Base-by-base conservation (phyloP, 2,113 vertebrate genomes). In the Merops nubicus region DNA sequence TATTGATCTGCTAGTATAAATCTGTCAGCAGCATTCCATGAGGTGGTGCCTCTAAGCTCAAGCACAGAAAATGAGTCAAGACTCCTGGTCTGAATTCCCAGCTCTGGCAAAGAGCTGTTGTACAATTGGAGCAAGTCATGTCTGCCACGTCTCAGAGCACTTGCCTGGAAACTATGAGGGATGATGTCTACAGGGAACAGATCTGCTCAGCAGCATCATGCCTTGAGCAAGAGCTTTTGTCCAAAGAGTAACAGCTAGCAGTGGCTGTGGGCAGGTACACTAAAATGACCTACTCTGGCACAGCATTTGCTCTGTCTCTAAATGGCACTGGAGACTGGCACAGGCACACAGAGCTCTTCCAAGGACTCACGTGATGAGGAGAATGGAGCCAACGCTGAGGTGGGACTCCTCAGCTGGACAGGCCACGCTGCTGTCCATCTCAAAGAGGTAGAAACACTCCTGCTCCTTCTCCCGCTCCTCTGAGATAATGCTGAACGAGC, bases 391-490 rank as follows among this genome's bases (percentile, higher is more conserved):
- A 68, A 98, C 77, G 1, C 99, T 99, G 83, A 99, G 98, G 73
- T 98, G 98, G 15, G 98, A 98, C 57, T 97, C 78, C 80, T 98
- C 86, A 47, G 79, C 85, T 26, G 99, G 98, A 84, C 99, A 99
- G 65, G 99, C 98, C 42, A 98, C 89, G 53, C 96, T 99, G 81
- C 99, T 98, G 70, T 99, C 99, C 98, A 99, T 85, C 96, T 99
- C 98, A 96, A 99, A 99, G 94, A 99, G 98, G 98, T 99, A 99
- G 97, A 99, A 99, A 97, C 99, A 99, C 1, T 98, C 98, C 8
- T 95, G 91, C 2, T 81, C 8, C 91, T 98, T 98, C 4, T 98
- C 96, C 56, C 99, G 97, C 76, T 99, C 98, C 91, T 99, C 99
- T 6, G 92, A 87, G 74, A 98, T 86, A 57, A 98, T 97, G 70